These are phyloP conservation scores for Meganola albula DNA, from an alignment of 2,888 invertebrate genomes.

Conservation along the genomic window DNA sequence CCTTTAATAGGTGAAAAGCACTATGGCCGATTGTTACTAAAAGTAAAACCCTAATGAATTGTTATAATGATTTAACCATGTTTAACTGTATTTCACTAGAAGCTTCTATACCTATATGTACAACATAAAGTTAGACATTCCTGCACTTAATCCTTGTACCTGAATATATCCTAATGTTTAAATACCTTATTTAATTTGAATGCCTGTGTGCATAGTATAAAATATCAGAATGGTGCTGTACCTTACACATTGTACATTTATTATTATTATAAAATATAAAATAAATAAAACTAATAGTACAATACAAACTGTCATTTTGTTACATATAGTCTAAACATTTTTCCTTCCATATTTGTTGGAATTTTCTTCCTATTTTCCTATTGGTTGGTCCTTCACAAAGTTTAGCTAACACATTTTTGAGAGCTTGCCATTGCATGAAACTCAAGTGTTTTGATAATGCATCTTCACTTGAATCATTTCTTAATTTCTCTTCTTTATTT, in stretches of 20 bases:
- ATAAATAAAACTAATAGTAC: conserved; percentile 29
- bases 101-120: no score
- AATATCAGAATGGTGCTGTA: conserved; percentile 61
- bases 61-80: no score
- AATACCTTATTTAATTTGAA: conserved; percentile 26
- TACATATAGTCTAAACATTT: conserved; percentile 57
- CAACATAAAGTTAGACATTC: conserved; percentile 18
- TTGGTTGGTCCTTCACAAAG: conserved; percentile 38
- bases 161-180: conserved; percentile 38
- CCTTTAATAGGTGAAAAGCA: no score
- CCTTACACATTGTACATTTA: conserved; percentile 37
- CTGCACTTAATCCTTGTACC: conserved; percentile 39
- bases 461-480: conserved; percentile 41
- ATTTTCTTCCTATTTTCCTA: conserved; percentile 55
- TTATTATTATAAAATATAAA: conserved; percentile 41
- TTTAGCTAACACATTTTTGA: conserved; percentile 55
- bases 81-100: no score
- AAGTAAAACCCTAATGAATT: no score
- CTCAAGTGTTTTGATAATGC: conserved; percentile 63
- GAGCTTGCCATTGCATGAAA: conserved; percentile 75
- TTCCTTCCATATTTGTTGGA: conserved; percentile 61
- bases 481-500: conserved; percentile 49
- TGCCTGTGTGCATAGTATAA: conserved; percentile 30
- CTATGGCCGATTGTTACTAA: no score
- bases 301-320: conserved; percentile 44